phyloP scores from a whole-genome alignment of 2,888 invertebrate species.

The Ophion costatus region DNA sequence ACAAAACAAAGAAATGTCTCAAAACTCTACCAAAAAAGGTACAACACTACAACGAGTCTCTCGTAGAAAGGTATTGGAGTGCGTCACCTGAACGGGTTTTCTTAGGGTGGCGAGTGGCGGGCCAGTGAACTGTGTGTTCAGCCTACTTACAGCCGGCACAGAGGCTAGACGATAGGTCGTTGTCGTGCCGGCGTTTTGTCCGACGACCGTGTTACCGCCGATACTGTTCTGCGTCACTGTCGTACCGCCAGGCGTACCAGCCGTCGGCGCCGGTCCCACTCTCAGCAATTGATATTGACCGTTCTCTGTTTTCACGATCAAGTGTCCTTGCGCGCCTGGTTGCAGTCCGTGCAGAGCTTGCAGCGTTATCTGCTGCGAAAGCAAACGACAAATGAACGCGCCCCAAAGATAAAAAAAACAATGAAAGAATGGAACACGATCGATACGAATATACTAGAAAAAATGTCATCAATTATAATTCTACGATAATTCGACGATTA shows the following conservation, averaged over 20 bases:
- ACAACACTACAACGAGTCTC: constrained; percentile 81
- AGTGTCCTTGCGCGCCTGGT: constrained; percentile 92
- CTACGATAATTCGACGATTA: too few relatives aligned
- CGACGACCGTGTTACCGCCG: constrained; percentile 79
- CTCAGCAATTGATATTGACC: constrained; percentile 97
- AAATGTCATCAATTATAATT: too few relatives aligned
- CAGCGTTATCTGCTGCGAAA: constrained; percentile 90
- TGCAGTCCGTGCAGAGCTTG: constrained; percentile 94
- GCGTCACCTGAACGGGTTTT: constrained; percentile 85
- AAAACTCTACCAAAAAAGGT: constrained; percentile 77
- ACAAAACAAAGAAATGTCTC: constrained; percentile 35
- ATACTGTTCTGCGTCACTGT: constrained; percentile 83
- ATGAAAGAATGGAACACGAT: constrained; percentile 38
- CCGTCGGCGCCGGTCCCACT: constrained; percentile 91
- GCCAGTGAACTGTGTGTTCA: constrained; percentile 86
- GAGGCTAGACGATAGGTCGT: constrained; percentile 93
- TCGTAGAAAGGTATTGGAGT: constrained; percentile 80
- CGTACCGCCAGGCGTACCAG: constrained; percentile 83
- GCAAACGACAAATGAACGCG: constrained; percentile 59
- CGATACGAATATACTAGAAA: not conserved
- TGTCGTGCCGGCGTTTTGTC: constrained; percentile 85
- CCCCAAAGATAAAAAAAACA: constrained; percentile 6
- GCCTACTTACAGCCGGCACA: constrained; percentile 94
- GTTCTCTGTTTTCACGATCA: constrained; percentile 98
- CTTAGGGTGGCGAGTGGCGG: constrained; percentile 86